phyloP scores from a whole-genome alignment of 2,113 vertebrate genomes.

The Montifringilla adamsi region DNA sequence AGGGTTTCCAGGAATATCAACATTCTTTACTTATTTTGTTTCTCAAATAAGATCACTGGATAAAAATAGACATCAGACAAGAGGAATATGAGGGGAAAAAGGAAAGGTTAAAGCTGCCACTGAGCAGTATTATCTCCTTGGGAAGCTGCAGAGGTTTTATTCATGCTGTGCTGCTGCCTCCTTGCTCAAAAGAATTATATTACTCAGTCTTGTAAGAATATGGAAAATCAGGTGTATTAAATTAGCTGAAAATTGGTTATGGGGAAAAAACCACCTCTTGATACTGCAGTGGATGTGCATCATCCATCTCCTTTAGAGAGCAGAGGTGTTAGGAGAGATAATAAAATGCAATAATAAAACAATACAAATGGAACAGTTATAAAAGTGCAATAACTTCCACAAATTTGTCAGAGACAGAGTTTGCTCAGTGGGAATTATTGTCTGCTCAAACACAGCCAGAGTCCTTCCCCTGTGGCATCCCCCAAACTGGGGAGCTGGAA shows the following conservation, averaged over 20 bases:
- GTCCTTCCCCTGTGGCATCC: not conserved
- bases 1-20: not conserved
- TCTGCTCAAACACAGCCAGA: not conserved
- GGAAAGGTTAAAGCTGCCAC: not conserved
- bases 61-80: not conserved
- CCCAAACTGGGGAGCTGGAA: not conserved
- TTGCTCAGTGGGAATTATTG: not conserved
- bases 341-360: conserved; percentile 21
- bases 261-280: not conserved
- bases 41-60: not conserved
- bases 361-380: not conserved
- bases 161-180: not conserved
- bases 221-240: not conserved
- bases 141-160: not conserved
- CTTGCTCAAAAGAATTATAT: not conserved
- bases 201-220: not conserved
- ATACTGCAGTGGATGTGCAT: not conserved
- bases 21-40: not conserved
- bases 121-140: not conserved
- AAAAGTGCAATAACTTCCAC: not conserved
- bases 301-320: not conserved
- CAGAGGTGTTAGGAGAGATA: not conserved
- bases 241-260: not conserved
- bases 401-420: not conserved
- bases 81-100: not conserved